These are phyloP conservation scores for Dipodomys ordii DNA, from an alignment of 2,113 vertebrate species.

Conservation along the genomic window DNA sequence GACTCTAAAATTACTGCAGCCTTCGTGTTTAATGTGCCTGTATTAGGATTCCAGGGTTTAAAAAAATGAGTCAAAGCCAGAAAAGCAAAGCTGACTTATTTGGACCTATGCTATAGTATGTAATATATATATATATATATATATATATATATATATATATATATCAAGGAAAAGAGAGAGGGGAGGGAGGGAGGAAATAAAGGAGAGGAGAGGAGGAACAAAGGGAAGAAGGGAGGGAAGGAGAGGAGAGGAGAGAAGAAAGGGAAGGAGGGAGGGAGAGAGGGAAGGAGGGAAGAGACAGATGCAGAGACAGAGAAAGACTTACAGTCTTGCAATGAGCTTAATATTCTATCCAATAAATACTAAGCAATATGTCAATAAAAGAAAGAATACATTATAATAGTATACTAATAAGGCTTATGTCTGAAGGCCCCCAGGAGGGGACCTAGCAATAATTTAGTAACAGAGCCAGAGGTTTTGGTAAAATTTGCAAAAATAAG, in stretches of 20 bases:
- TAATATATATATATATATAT: neutral
- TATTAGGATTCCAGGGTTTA: conserved; percentile 55
- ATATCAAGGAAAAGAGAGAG: neutral
- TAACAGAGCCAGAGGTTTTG: conserved; percentile 11
- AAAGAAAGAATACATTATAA: neutral
- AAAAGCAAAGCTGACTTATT: conserved; percentile 69
- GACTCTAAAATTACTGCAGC: conserved; percentile 76
- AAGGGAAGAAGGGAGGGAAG: neutral
- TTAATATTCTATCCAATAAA: neutral
- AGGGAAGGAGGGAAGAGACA: too few species aligned
- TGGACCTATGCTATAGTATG: conserved; percentile 4
- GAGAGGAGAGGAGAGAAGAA: too few species aligned
- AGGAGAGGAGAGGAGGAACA: neutral
- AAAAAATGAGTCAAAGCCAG: conserved; percentile 50
- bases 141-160: too few species aligned
- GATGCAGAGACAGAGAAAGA: too few species aligned
- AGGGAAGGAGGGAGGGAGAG: too few species aligned
- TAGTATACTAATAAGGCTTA: conserved; percentile 21
- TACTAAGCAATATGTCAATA: conserved; percentile 10
- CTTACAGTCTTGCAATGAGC: neutral
- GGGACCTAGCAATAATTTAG: neutral
- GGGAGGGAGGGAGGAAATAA: too few species aligned
- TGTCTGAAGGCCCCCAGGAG: neutral
- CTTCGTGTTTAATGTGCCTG: conserved; percentile 67
- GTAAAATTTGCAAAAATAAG: neutral